phyloP scores from a whole-genome alignment of 2,888 invertebrate genomes.

The Dasypolia templi region DNA sequence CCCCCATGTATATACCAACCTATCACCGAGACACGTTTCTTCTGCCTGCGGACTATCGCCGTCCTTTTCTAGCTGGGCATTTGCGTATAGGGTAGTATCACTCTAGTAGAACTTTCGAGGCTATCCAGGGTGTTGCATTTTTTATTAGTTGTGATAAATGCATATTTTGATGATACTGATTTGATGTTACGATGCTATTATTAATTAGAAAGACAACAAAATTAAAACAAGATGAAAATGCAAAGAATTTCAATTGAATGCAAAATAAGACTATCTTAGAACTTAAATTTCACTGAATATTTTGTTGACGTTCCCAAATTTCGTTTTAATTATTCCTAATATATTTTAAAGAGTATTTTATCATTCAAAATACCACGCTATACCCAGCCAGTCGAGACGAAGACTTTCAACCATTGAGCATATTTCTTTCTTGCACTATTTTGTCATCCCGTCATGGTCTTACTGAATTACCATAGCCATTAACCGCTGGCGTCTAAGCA shows the following conservation, averaged over 20 bases:
- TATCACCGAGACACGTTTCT: conserved; percentile 85
- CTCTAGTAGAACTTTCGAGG: conserved; percentile 37
- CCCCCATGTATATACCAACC: conserved; percentile 83
- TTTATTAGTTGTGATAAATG: conserved; percentile 19
- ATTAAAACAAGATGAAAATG: conserved; percentile 38
- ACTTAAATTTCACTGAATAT: neutral
- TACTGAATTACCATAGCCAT: conserved; percentile 76
- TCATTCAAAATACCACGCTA: conserved; percentile 26
- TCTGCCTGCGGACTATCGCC: conserved; percentile 81
- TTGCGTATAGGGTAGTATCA: conserved; percentile 60
- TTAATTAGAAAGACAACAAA: conserved; percentile 7
- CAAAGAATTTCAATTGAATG: conserved; percentile 35
- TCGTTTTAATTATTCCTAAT: conserved; percentile 31
- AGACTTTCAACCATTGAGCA: conserved; percentile 85
- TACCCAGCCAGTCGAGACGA: conserved; percentile 74
- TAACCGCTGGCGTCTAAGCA: conserved; percentile 80
- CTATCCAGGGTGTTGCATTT: conserved; percentile 2
- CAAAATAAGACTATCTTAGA: conserved; percentile 20
- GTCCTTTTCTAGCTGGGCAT: conserved; percentile 76
- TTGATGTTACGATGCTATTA: conserved; percentile 10
- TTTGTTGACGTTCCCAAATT: conserved; percentile 9
- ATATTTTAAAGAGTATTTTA: neutral
- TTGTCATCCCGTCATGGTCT: conserved; percentile 77
- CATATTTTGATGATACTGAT: conserved; percentile 9
- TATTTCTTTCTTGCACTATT: conserved; percentile 78